phyloP scores from a whole-genome alignment of 1,140 invertebrate species.

The Panonychus citri region DNA sequence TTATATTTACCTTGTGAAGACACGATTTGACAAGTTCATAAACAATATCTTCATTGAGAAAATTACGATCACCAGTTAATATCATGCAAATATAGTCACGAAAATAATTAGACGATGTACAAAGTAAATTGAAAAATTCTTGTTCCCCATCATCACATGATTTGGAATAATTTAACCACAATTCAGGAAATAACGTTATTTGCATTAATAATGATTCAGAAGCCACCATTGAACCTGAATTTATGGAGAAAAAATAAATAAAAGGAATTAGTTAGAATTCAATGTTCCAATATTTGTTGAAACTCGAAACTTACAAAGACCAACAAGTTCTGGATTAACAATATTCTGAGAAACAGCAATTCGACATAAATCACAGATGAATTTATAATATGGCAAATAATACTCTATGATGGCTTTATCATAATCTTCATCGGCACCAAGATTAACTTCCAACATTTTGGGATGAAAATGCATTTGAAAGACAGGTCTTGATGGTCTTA shows the following conservation, averaged over 20 bases:
- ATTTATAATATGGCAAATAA: constrained; percentile 54
- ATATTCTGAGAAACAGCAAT: constrained; percentile 58
- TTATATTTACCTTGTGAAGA: constrained; percentile 21
- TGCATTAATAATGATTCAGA: constrained; percentile 59
- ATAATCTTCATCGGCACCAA: constrained; percentile 50
- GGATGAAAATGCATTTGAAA: constrained; percentile 65
- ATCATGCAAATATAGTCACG: constrained; percentile 62
- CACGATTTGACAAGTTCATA: constrained; percentile 13
- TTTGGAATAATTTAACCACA: constrained; percentile 55
- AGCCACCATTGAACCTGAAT: constrained; percentile 44
- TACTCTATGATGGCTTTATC: constrained; percentile 48
- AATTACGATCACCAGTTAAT: constrained; percentile 41
- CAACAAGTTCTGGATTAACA: constrained; percentile 49
- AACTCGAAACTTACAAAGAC: constrained; percentile 31
- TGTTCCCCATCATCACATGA: constrained; percentile 25
- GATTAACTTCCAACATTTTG: constrained; percentile 35
- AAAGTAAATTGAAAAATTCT: constrained; percentile 36
- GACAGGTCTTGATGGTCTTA: constrained; percentile 47
- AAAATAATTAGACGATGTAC: constrained; percentile 42
- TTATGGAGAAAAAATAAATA: background rate
- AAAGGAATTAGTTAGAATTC: background rate
- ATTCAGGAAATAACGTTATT: constrained; percentile 53
- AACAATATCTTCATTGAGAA: constrained; percentile 7
- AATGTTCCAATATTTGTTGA: too few relatives aligned
- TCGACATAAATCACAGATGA: constrained; percentile 64